These are phyloP conservation scores for Plodia interpunctella DNA, from an alignment of 1,140 invertebrate genomes.

Conservation along the genomic window DNA sequence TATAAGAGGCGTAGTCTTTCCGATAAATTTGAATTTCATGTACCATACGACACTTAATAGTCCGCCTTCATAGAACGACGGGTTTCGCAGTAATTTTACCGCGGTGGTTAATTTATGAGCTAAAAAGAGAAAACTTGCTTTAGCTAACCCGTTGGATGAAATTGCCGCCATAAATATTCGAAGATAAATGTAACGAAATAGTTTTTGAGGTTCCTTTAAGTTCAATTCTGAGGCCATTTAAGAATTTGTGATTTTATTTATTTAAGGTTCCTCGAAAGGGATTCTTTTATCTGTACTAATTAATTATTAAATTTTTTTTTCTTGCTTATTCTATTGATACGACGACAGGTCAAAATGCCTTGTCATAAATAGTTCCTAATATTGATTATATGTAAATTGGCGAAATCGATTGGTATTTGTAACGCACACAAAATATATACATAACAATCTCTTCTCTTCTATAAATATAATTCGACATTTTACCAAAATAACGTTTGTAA, in stretches of 20 bases:
- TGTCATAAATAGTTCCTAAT: too few relatives aligned
- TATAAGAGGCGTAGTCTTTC: neutral
- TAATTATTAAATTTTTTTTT: too few relatives aligned
- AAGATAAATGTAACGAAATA: constrained; percentile 5
- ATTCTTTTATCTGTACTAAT: too few relatives aligned
- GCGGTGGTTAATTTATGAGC: constrained; percentile 11
- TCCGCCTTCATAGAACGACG: constrained; percentile 7
- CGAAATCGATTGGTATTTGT: too few relatives aligned
- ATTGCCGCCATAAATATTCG: constrained; percentile 12
- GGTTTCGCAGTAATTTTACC: constrained; percentile 10
- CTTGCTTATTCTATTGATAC: too few relatives aligned
- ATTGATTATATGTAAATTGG: too few relatives aligned
- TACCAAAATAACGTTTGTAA: too few relatives aligned
- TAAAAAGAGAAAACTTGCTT: constrained; percentile 11
- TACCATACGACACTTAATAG: constrained; percentile 13
- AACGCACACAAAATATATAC: too few relatives aligned
- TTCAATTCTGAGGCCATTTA: neutral
- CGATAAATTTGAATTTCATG: constrained; percentile 7
- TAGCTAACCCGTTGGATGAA: constrained; percentile 10
- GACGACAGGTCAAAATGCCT: too few relatives aligned
- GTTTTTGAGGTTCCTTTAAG: constrained; percentile 1
- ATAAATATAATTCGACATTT: too few relatives aligned
- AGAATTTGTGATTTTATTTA: neutral
- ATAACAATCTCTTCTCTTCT: too few relatives aligned
- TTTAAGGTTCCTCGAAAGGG: too few relatives aligned